Conservation (phyloP, 2,888 invertebrate genomes). For the Habroteleia sp. region DNA sequence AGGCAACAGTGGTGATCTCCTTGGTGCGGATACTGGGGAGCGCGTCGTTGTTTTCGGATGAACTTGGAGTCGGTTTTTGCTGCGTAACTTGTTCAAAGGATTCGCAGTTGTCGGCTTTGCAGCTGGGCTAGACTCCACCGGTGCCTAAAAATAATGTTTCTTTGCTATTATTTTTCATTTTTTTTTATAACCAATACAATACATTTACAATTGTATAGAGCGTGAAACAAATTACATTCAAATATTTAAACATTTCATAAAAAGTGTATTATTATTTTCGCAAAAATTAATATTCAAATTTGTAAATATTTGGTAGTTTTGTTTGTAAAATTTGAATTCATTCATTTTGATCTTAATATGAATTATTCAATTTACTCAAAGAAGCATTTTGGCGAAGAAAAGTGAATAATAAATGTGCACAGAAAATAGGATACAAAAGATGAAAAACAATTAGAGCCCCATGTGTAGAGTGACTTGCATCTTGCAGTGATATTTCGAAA, state of each 20-base stretch:
- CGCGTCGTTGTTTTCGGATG: slow-evolving; percentile 78
- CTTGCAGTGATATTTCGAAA: slow-evolving; percentile 76
- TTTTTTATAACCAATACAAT: too few species aligned
- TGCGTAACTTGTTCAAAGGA: slow-evolving; percentile 80
- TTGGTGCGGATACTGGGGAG: slow-evolving; percentile 70
- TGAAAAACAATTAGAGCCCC: slow-evolving; percentile 62
- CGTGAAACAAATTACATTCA: too few species aligned
- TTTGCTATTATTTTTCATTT: too few species aligned
- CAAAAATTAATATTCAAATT: too few species aligned
- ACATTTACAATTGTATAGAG: too few species aligned
- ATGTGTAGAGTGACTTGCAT: slow-evolving; percentile 57
- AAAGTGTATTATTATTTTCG: too few species aligned
- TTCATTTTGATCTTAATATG: too few species aligned
- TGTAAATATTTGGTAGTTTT: too few species aligned
- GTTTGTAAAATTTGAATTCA: too few species aligned
- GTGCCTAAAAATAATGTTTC: slow-evolving; percentile 72
- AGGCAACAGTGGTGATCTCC: slow-evolving; percentile 76
- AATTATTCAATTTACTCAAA: too few species aligned
- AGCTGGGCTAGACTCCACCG: slow-evolving; percentile 75
- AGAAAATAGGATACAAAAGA: slow-evolving; percentile 42
- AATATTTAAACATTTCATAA: too few species aligned
- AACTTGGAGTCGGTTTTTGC: slow-evolving; percentile 80
- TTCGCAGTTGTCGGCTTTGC: slow-evolving; percentile 74
- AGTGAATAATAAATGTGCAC: slow-evolving; percentile 16
- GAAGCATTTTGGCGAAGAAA: too few species aligned